Base-by-base conservation (phyloP, 2,888 invertebrate species). In the Drosophila nr. perissopoda region DNA sequence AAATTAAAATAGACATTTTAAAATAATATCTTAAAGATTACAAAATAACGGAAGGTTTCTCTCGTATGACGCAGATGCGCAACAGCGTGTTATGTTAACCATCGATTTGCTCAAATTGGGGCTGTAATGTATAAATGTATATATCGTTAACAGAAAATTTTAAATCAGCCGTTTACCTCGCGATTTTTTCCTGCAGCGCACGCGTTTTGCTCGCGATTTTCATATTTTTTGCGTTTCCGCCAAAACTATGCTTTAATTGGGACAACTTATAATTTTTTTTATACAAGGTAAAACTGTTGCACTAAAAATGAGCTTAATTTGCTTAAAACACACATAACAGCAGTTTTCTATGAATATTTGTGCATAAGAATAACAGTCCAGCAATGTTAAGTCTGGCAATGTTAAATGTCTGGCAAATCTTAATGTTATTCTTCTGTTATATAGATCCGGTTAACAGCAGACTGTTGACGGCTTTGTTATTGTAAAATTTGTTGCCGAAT, bases 401-500 rank as follows among this genome's bases (percentile, higher is more conserved):
- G 38, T 49, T 61, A 36, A 46, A 18, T 27, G 31, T 18, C 10
- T n/a, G 38, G 48, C n/a, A 21, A 31, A 36, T 52, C 38, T 36
- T 52, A 57, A 49, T 54, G 31, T 34, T 57, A 11, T 18, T 11
- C 8, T 3, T 5, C 36, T 49, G 70, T 42, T 59, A n/a, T 38
- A 16, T 16, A 25, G 46, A 38, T 52, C 27, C 13, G 25, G 40
- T 63, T 75, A 74, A 74, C 76, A 75, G 56, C 6, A 3, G 7
- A 10, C 57, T 70, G 70, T 53, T 61, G 53, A 18, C 13, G 18
- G 27, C 4, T 52, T 79, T 67, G 70, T 77, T 76, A 80, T 67
- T 80, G 80, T 77, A 58, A 61, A 76, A 70, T 63, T 69, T 66
- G 65, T 57, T 62, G 76, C 66, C 63, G 65, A 46, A 59, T 59